phyloP scores from a whole-genome alignment of 2,797 vertebrate species.

The Loris lydekkerianus region DNA sequence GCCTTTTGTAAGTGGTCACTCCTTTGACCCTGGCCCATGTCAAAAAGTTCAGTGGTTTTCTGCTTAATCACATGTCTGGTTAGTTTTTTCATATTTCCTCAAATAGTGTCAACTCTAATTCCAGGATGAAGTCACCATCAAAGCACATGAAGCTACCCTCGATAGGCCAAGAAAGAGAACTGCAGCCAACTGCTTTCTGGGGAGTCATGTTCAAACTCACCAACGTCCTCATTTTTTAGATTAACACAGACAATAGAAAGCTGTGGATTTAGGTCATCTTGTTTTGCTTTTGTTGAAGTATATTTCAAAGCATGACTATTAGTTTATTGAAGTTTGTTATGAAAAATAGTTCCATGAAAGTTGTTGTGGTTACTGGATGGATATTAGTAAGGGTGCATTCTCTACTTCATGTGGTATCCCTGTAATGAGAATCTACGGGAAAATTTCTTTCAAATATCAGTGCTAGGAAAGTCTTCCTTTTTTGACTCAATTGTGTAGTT shows the following conservation, averaged over 20 bases:
- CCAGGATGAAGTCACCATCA: not conserved
- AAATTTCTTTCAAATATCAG: conserved; percentile 44
- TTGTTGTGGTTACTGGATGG: not conserved
- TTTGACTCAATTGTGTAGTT: not conserved
- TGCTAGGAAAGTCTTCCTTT: not conserved
- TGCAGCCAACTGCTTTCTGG: not conserved
- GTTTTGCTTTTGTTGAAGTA: conserved; percentile 52
- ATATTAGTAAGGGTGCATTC: not conserved
- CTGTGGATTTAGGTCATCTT: not conserved
- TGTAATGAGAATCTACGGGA: conserved; percentile 18
- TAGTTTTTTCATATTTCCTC: conserved; percentile 17
- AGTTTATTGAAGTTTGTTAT: conserved; percentile 30
- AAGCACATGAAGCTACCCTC: not conserved
- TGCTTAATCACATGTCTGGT: not conserved
- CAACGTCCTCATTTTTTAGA: not conserved
- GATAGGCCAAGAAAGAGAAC: not conserved
- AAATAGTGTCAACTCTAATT: conserved; percentile 21
- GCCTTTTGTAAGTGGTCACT: not conserved
- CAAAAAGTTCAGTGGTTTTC: conserved; percentile 29
- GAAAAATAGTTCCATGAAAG: conserved; percentile 17
- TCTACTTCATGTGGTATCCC: not conserved
- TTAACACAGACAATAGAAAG: conserved; percentile 10
- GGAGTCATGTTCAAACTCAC: not conserved
- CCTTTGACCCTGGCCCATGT: not conserved
- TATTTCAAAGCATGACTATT: conserved; percentile 36